phyloP scores from a whole-genome alignment of 2,797 vertebrate species.

The Bovichtus diacanthus region DNA sequence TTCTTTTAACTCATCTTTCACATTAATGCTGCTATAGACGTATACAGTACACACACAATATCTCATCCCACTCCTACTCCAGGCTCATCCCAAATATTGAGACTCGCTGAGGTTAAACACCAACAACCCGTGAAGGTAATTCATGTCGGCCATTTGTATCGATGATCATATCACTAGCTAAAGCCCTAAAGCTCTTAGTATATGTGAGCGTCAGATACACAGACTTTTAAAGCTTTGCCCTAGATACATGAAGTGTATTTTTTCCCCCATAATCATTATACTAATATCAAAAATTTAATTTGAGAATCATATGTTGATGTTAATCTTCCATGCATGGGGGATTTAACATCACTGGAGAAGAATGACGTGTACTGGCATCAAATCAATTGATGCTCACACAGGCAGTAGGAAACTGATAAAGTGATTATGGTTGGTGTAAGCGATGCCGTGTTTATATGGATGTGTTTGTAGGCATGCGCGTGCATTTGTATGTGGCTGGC shows the following conservation, averaged over 20 bases:
- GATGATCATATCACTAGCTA: not conserved
- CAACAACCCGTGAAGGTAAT: not conserved
- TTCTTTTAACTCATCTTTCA: not conserved
- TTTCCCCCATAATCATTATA: not conserved
- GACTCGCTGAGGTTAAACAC: not conserved
- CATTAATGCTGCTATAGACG: not conserved
- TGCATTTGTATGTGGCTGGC: constrained; percentile 26
- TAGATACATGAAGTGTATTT: not conserved
- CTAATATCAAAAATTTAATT: constrained; percentile 36
- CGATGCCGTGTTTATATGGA: constrained; percentile 30
- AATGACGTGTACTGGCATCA: constrained; percentile 42
- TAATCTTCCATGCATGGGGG: constrained; percentile 30
- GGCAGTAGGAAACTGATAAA: constrained; percentile 48
- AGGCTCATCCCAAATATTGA: not conserved
- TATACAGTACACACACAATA: not conserved
- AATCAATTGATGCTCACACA: constrained; percentile 56
- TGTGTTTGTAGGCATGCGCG: constrained; percentile 29
- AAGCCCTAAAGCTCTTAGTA: not conserved
- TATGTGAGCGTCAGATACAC: not conserved
- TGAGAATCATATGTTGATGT: constrained; percentile 43
- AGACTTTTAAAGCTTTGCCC: constrained; percentile 1
- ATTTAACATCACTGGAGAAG: constrained; percentile 33
- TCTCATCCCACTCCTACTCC: not conserved
- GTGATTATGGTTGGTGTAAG: constrained; percentile 55
- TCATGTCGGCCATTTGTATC: not conserved